Evolutionary conservation across 2,888 invertebrate species (phyloP).

Genomic region (Timandra comae): DNA sequence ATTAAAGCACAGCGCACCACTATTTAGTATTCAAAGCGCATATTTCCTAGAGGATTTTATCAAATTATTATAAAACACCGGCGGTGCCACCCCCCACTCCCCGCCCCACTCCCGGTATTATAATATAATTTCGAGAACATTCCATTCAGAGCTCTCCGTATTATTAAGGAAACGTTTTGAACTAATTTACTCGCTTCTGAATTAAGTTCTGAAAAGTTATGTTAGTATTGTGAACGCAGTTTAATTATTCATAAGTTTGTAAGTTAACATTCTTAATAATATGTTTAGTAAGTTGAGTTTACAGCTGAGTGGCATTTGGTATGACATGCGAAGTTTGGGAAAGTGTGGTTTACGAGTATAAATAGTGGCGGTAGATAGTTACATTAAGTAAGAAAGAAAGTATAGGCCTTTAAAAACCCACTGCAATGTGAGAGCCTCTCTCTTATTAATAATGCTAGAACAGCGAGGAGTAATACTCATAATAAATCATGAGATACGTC

Average conservation of each 20-base stretch:
- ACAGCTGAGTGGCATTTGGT: background rate
- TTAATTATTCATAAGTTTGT: conserved; percentile 4
- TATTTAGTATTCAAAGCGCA: conserved; percentile 14
- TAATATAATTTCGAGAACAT: conserved; percentile 6
- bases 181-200: conserved; percentile 6
- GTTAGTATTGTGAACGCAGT: conserved; percentile 4
- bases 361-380: no score
- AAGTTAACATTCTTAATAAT: conserved; percentile 1
- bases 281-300: conserved; percentile 3
- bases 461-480: no score
- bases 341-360: no score
- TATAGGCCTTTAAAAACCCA: no score
- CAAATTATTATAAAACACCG: conserved; percentile 20
- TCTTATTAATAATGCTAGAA: no score
- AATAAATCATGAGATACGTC: no score
- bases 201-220: conserved; percentile 4
- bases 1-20: background rate
- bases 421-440: no score
- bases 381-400: no score
- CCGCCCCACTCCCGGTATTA: background rate
- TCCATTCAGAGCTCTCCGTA: conserved; percentile 1
- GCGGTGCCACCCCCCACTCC: background rate
- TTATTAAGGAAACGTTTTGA: conserved; percentile 3
- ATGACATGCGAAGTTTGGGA: conserved; percentile 1
- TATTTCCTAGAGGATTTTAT: conserved; percentile 17